Base-by-base conservation (phyloP, 2,888 invertebrate genomes). In the Drosophila dives region DNA sequence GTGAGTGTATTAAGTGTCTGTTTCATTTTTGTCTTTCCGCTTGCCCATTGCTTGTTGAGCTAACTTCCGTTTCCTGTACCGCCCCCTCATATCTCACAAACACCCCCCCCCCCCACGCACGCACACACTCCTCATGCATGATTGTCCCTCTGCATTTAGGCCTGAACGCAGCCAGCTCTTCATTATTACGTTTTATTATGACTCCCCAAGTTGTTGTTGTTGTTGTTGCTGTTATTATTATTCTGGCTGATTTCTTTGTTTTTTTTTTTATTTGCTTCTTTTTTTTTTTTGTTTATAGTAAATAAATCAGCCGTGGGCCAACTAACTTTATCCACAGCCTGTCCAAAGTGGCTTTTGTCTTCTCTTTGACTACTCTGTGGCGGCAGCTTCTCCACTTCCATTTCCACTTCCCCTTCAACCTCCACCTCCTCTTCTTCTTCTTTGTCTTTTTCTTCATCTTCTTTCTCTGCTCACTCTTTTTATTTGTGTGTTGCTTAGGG, bases 301-400 rank as follows among this genome's bases (percentile, higher is more conserved):
- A 84, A 84, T 84, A 84, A 84, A 84, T 84, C 86, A 86, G 80
- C 86, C 83, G 80, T 81, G 60, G 69, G 72, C 81, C 75, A 81
- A 86, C 80, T 81, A 83, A 84, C 86, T 84, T 84, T 84, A 77
- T 38, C 70, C 77, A 70, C 77, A 77, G 77, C 77, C 77, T 75
- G 70, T 66, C 66, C 62, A 58, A 68, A 76, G 67, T 76, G 67
- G 75, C 72, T 67, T 75, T 59, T 50, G 65, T 67, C 67, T 56
- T 50, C 67, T 34, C 62, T 51, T 51, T 66, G 66, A 45, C 59
- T 23, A 53, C 65, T 64, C 64, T 32, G 17, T 26, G 53, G 34
- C 53, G 10, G 15, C 53, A 0, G 32, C 10, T 17, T 1, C 40
- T 49, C 48, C 10, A 26, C 8, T 15, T 20, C 10, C 17, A 10